These are phyloP conservation scores for Pinctada fucata DNA, from an alignment of 2,888 invertebrate species.

Conservation along the genomic window DNA sequence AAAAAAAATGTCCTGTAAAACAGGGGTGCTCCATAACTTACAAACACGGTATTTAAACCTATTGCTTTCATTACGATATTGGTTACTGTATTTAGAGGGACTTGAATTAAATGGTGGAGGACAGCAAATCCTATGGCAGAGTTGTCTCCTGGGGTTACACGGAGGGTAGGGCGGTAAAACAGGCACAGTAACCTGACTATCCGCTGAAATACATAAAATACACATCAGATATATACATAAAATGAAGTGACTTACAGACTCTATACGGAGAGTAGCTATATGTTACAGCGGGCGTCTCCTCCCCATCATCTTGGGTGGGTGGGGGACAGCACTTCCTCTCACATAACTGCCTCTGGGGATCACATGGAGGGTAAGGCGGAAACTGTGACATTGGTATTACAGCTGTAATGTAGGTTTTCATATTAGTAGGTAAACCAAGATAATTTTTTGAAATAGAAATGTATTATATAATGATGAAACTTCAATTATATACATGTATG, in stretches of 20 bases:
- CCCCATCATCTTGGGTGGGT: conserved; percentile 26
- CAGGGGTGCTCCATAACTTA: neutral
- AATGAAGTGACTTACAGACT: neutral
- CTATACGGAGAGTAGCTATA: neutral
- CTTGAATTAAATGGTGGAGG: conserved; percentile 21
- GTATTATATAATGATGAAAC: too few relatives aligned
- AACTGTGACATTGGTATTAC: conserved; percentile 1
- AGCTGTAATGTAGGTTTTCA: neutral
- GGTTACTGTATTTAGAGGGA: neutral
- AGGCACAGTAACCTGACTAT: neutral
- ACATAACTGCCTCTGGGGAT: conserved; percentile 22
- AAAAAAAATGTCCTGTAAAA: neutral
- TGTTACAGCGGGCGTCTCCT: neutral
- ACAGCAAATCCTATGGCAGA: conserved; percentile 41
- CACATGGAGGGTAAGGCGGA: conserved; percentile 39
- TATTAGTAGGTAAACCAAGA: too few relatives aligned
- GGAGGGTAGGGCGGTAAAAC: conserved; percentile 26
- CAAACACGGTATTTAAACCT: neutral
- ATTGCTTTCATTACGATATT: neutral
- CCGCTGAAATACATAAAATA: conserved; percentile 4
- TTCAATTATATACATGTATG: too few relatives aligned
- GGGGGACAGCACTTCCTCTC: conserved; percentile 39
- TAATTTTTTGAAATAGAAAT: too few relatives aligned
- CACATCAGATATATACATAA: neutral
- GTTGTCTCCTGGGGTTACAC: conserved; percentile 17